Base-by-base conservation (phyloP, 2,113 vertebrate genomes). In the Ctenodactylus gundi region DNA sequence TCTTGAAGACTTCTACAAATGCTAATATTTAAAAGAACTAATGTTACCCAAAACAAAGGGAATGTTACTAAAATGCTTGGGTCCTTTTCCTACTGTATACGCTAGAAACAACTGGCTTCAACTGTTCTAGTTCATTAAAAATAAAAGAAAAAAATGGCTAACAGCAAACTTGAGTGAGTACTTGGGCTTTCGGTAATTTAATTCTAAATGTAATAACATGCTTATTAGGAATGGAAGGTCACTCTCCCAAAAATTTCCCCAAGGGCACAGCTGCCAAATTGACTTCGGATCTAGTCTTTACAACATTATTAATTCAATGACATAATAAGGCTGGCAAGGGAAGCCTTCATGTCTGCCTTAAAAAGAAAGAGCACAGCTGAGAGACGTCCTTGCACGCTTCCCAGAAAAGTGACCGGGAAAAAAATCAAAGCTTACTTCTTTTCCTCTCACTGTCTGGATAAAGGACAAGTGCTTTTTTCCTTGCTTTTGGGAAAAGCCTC, bases 211-310 rank as follows among this genome's bases (percentile, higher is more conserved):
- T 75, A 96, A 97, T 94, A 91, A 95, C 88, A 97, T 88, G 90
- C 95, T 88, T 96, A 96, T 97, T 97, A 97, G 93, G 94, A 95
- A 96, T 89, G 73, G 96, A 96, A 94, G 93, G 96, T 96, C 95
- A 95, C 90, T 97, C 94, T 94, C 88, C 85, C 90, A 91, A 88
- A 94, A 93, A 93, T 92, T 88, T 96, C 95, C 97, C 96, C 88
- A 83, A 93, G 94, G 95, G 92, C 85, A 76, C 8, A 94, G 94
- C 85, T 96, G 94, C 96, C 96, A 96, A 96, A 95, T 11, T 95
- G 92, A 95, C 94, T 95, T 95, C 94, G 95, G 95, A 95, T 95
- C 94, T 85, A 91, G 75, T 88, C 90, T 97, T 96, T 91, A 85
- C 81, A 93, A 80, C 46, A 60, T 90, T 93, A 97, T 95, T 96